Evolutionary conservation across 2,797 vertebrate genomes (phyloP).

Genomic region (Mionectes olivaceus): DNA sequence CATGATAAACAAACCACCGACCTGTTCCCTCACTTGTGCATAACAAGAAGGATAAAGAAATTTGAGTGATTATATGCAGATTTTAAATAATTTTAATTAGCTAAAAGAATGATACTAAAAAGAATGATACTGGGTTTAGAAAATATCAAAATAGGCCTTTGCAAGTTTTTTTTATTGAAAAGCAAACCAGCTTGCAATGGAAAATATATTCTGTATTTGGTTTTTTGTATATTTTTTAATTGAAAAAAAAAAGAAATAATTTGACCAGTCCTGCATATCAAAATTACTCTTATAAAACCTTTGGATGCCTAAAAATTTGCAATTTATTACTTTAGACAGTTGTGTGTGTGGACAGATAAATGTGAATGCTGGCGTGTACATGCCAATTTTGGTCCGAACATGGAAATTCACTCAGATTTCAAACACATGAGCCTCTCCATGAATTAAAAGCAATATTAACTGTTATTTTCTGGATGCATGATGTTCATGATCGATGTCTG

Average conservation of each 20-base stretch:
- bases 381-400: not conserved
- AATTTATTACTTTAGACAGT: not conserved
- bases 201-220: not conserved
- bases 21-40: not conserved
- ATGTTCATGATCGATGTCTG: not conserved
- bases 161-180: not conserved
- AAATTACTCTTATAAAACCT: not conserved
- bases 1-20: not conserved
- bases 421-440: not conserved
- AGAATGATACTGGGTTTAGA: not conserved
- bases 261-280: not conserved
- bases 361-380: rapidly evolving
- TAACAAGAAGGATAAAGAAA: not conserved
- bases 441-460: not conserved
- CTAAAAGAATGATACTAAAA: not conserved
- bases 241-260: not conserved
- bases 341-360: not conserved
- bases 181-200: not conserved
- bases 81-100: not conserved
- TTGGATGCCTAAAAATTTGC: not conserved
- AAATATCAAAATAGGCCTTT: not conserved
- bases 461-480: not conserved
- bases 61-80: not conserved
- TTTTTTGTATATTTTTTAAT: not conserved
- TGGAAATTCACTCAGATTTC: not conserved